Base-by-base conservation (phyloP, 2,888 invertebrate genomes). In the Lochmaea crataegi region DNA sequence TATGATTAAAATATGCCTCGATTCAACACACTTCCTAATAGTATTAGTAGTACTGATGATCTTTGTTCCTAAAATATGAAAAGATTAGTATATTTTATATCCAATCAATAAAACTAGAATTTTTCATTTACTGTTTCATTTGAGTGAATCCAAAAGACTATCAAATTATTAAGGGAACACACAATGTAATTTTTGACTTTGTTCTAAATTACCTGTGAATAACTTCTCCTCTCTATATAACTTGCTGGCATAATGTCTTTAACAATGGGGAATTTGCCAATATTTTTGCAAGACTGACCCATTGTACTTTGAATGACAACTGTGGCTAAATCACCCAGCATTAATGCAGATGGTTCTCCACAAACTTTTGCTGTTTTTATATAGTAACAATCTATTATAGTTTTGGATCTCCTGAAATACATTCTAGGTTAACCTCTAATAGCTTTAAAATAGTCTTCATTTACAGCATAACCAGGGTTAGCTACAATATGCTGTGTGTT, bases 351-450 rank as follows among this genome's bases (percentile, higher is more conserved):
- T 32, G 84, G 84, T 45, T 86, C 73, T 1, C 90, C 90, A 80
- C 90, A 90, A 9, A 89, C 82, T 83, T 88, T 83, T 1, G 88
- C 88, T 1, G 88, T 85, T 81, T 88, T 88, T 9, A 87, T 85
- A 72, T 88, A 90, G 76, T 88, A 88, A 79, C 90, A 90, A 75
- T 90, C 87, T 2, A 87, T 79, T 57, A 90, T 87, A 38, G 86
- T 85, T 78, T 87, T 87, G 76, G 87, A 90, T 48, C 82, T 83
- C 70, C 88, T 89, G 77, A 68, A 84, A 82, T 56, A 11, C 18
- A 42, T 12, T 18, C 14, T 53, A 10, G 7, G 16, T 53, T 1
- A 10, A 11, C 10, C 18, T 16, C 18, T 11, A 18, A 18, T 10
- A 45, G 14, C 12, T 45, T 45, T 45, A 11, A 45, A 45, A 12